Evolutionary conservation across 2,797 vertebrate species (phyloP), one percentile per base, ranked within the genome.

Genomic region (Buphagus erythrorhynchus): DNA sequence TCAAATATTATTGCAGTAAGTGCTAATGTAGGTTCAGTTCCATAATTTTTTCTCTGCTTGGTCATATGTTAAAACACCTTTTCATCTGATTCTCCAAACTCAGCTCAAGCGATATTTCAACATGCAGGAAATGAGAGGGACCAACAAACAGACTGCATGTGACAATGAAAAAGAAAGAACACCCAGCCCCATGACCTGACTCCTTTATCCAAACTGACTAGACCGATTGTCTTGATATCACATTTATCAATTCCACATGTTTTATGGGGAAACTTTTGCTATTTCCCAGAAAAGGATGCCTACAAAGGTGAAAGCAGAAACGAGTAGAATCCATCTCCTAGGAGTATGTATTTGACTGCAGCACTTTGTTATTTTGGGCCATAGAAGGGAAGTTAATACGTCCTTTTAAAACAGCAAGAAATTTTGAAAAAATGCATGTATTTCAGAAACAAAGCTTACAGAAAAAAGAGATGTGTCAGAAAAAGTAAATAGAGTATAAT

Each of bases 301-400:
- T 88, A 51, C 51, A 55, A 93, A 95, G 86, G 83, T 93, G 73
- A 93, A 91, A 95, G 51, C 13, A 95, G 85, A 93, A 90, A 81
- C 3, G 0, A 80, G 28, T 36, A 49, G 38, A 88, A 52, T 51
- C 43, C 36, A 59, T 84, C 36, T 93, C 42, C 25, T 77, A 63
- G 67, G 59, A 88, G 16, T 43, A 75, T 25, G 5, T 29, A 51
- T 62, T 87, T 75, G 54, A 58, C 51, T 68, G 55, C 12, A 79
- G 31, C 17, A 54, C 28, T 81, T 86, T 54, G 24, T 51, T 83
- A 69, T 57, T 75, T 89, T 77, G 12, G 69, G 16, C 19, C 40
- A 20, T 9, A 73, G 36, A 52, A 77, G 3, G 13, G 6, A 76
- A 74, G 10, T 21, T 55, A 74, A 71, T 29, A 68, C 1, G 1